Evolutionary conservation across 1,140 invertebrate species (phyloP), one percentile per base, ranked within the genome.

Genomic region (Mya arenaria): DNA sequence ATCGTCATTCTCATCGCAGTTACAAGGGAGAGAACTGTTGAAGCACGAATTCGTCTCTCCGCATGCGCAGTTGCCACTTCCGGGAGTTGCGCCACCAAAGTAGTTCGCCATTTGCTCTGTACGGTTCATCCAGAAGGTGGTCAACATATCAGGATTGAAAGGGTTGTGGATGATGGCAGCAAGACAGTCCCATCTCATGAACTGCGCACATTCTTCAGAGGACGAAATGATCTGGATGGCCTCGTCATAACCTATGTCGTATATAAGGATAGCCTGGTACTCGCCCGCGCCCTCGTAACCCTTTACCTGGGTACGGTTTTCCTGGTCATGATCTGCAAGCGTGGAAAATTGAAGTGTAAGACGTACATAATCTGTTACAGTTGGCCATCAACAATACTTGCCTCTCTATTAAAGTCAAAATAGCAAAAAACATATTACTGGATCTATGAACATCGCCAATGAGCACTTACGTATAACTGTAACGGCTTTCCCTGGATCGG

Each of bases 1-100:
- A 0, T 79, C 62, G 74, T 90, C 89, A 62, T 90, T 90, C 4
- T 71, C 34, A 82, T 90, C 89, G 62, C 89, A 90, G 81, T 90
- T 89, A 66, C 89, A 90, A 3, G 62, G 34, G 23, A 77, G 55
- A 2, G 63, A 65, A 0, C 68, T 32, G 28, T 80, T 72, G 39
- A 71, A 69, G 80, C 88, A 88, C 0, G 85, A 66, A 17, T 77
- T 32, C 28, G 77, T 88, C 80, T 87, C 84, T 1, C 89, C 89
- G 82, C 89, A 90, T 6, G 84, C 85, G 69, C 89, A 90, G 15
- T 66, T 82, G 4, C 62, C 63, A 37, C 75, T 84, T 63, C 85
- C 84, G 4, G 87, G 88, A 6, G 82, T 48, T n/a, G 85, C 89
- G 0, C 87, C 89, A 34, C 87, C 87, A 72, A 89, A 90, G 69